These are phyloP conservation scores for Pachypsylla venusta DNA, from an alignment of 1,140 invertebrate genomes.

Conservation along the genomic window DNA sequence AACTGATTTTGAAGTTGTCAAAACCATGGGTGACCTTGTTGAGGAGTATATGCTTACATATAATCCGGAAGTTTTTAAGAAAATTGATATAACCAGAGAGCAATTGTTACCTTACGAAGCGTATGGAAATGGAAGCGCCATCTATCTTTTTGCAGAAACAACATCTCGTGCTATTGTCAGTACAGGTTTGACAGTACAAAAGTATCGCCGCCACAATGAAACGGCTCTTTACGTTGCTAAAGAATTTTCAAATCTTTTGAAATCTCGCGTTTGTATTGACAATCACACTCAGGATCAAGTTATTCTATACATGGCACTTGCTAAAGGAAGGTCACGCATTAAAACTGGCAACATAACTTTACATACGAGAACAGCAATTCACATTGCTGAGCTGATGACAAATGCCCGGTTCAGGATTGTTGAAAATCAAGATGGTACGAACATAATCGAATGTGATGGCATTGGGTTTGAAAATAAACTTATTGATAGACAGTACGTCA, in stretches of 20 bases:
- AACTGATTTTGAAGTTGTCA: neutral
- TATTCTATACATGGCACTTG: conserved; percentile 74
- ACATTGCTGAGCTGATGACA: conserved; percentile 54
- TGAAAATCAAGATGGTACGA: conserved; percentile 18
- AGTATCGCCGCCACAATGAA: neutral
- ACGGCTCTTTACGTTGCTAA: neutral
- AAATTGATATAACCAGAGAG: conserved; percentile 46
- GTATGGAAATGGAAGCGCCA: conserved; percentile 47
- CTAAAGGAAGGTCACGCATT: conserved; percentile 51
- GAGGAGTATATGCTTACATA: conserved; percentile 2
- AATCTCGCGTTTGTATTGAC: conserved; percentile 48
- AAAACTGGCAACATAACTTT: conserved; percentile 48
- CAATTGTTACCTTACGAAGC: conserved; percentile 47
- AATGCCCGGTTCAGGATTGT: conserved; percentile 25
- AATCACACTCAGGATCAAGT: conserved; percentile 56
- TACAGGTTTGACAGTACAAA: neutral
- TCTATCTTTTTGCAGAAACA: conserved; percentile 5
- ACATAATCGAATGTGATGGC: conserved; percentile 31
- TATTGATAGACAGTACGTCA: neutral
- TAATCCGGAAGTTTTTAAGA: neutral
- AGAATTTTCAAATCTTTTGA: conserved; percentile 1
- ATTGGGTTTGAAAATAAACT: conserved; percentile 25
- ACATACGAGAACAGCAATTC: conserved; percentile 74
- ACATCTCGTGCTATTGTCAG: neutral
- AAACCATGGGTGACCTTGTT: neutral